Evolutionary conservation across 2,888 invertebrate genomes (phyloP).

Genomic region (Sialis lutaria): DNA sequence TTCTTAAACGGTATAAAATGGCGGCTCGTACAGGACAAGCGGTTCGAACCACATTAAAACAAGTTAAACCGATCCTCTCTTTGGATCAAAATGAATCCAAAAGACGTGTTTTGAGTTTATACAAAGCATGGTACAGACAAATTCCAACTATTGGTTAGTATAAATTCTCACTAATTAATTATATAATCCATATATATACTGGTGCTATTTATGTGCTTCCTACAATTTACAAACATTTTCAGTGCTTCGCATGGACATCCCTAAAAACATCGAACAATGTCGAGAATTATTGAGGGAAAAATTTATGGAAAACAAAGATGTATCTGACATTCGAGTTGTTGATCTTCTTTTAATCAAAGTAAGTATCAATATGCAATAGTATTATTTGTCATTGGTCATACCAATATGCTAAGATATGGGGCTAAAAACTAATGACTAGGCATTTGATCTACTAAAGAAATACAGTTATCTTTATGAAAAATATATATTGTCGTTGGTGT

Average conservation of each 20-base stretch:
- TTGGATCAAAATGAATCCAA: constrained; percentile 58
- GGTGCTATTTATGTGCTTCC: constrained; percentile 4
- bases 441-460: no score
- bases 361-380: constrained; percentile 10
- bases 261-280: constrained; percentile 51
- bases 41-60: constrained; percentile 32
- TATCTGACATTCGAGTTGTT: constrained; percentile 73
- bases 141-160: constrained; percentile 71
- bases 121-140: constrained; percentile 89
- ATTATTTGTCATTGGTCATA: no score
- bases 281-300: constrained; percentile 56
- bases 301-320: constrained; percentile 57
- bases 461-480: no score
- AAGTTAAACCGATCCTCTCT: constrained; percentile 78
- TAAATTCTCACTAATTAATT: constrained; percentile 11
- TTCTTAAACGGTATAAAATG: constrained; percentile 15
- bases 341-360: constrained; percentile 89
- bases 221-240: constrained; percentile 18
- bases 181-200: constrained; percentile 13
- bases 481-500: no score
- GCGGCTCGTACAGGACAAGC: constrained; percentile 23
- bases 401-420: no score
- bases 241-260: constrained; percentile 76
- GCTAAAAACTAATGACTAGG: no score
- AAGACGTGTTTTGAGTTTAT: constrained; percentile 67